phyloP scores from a whole-genome alignment of 1,140 invertebrate species.

The Ceratitis capitata region DNA sequence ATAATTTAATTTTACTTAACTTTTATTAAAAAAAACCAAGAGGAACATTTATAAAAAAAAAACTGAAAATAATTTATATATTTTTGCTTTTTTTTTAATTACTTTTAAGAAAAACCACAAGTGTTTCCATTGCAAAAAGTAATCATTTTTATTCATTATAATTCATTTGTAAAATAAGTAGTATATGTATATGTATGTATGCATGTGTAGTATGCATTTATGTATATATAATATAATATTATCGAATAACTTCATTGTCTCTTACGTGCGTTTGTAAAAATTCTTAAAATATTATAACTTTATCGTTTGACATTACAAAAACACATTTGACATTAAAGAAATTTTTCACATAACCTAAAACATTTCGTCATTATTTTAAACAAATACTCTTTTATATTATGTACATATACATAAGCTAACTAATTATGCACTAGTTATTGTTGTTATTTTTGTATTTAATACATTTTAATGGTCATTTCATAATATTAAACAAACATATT shows the following conservation, averaged over 20 bases:
- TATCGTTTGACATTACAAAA: not conserved
- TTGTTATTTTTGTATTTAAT: slow-evolving; percentile 30
- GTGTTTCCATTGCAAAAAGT: slow-evolving; percentile 4
- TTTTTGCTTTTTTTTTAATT: not conserved
- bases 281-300: not conserved
- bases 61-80: not conserved
- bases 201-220: not conserved
- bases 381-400: not conserved
- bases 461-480: slow-evolving; percentile 24
- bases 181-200: not conserved
- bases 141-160: not conserved
- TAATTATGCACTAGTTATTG: not conserved
- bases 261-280: not conserved
- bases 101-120: too few relatives aligned
- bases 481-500: not conserved
- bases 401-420: not conserved
- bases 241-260: slow-evolving; percentile 30
- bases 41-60: too few relatives aligned
- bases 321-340: not conserved
- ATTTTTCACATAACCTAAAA: not conserved
- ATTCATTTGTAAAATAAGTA: slow-evolving; percentile 11
- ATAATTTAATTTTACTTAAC: not conserved
- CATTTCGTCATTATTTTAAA: not conserved
- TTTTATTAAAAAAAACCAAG: not conserved
- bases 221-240: too few relatives aligned